Base-by-base conservation (phyloP, 2,888 invertebrate species). In the Drosophila mimica region DNA sequence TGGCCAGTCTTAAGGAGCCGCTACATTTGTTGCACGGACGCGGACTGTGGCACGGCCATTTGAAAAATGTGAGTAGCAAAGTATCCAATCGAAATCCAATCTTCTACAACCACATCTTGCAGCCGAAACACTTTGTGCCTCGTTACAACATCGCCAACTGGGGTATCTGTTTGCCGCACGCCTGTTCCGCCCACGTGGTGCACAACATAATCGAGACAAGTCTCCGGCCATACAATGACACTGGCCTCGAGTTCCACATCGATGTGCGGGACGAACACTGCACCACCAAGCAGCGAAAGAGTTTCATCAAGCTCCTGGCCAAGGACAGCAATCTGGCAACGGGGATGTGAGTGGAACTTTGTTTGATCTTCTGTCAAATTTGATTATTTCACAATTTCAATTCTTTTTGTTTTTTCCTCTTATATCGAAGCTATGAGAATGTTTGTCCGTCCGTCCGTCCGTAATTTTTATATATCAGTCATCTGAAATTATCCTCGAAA, bases 101-200 rank as follows among this genome's bases (percentile, higher is more conserved):
- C 5, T 5, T n/a, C 30, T 9, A 38, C 28, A 56, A 30, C 3
- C 17, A 40, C 8, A 57, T 13, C 4, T 77, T 76, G 4, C 93
- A 96, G 96, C 95, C 96, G 88, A 95, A 95, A 92, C 96, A 96
- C 93, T 96, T 96, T 92, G 94, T 95, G 91, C 96, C 96, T 63
- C 95, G 95, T 87, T 96, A 96, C 92, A 95, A 95, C 31, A 95
- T 95, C 75, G 93, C 95, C 77, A 95, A 95, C 86, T 96, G 96
- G 96, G 96, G 95, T 1, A 92, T 96, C 28, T 96, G 96, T 89
- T 93, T 96, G 56, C 96, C 96, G 1, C 94, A 95, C 5, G 94
- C 94, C 13, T 96, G 96, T 89, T 93, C 94, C 28, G 94, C 94
- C 52, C 95, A 95, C 83, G 95, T 95, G 25, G 91, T 92, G 3